Evolutionary conservation across 1,140 invertebrate species (phyloP).

Genomic region (Drosophila lini): DNA sequence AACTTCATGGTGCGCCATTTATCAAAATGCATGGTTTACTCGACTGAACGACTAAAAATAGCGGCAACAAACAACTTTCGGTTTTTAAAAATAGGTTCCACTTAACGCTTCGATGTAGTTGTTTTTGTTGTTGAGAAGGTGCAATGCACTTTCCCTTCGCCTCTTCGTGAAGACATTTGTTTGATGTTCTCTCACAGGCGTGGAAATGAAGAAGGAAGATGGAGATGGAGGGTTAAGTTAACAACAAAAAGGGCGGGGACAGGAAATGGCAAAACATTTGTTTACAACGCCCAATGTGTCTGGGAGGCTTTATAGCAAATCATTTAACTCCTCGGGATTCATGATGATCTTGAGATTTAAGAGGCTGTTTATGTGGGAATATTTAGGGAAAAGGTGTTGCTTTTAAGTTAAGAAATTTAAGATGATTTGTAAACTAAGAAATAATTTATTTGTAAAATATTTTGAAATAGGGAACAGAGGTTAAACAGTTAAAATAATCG

Average conservation of each 20-base stretch:
- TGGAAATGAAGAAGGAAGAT: neutral
- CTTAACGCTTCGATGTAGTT: slow-evolving; percentile 26
- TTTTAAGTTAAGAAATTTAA: neutral
- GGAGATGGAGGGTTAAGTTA: neutral
- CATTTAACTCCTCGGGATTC: slow-evolving; percentile 9
- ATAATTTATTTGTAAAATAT: too few relatives aligned
- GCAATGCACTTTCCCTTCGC: slow-evolving; percentile 68
- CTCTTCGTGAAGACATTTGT: slow-evolving; percentile 35
- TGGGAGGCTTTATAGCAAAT: slow-evolving; percentile 11
- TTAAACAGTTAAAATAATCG: neutral
- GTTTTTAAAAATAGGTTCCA: slow-evolving; percentile 70
- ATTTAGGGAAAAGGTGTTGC: neutral
- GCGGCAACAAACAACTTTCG: slow-evolving; percentile 62
- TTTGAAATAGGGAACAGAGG: rapidly evolving
- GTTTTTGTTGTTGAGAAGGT: slow-evolving; percentile 25
- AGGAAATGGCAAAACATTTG: slow-evolving; percentile 55
- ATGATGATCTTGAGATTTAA: slow-evolving; percentile 4
- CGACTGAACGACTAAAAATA: slow-evolving; percentile 52
- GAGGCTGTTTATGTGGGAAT: slow-evolving; percentile 21
- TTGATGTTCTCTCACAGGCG: slow-evolving; percentile 28
- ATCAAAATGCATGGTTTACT: slow-evolving; percentile 40
- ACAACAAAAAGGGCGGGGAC: slow-evolving; percentile 5
- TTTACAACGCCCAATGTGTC: slow-evolving; percentile 15
- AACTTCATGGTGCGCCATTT: slow-evolving; percentile 24
- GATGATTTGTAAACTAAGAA: neutral